A percentile compares a stretch with the other conserved stretches of the same genome.
phyloP scores from a whole-genome alignment of 2,113 vertebrate genomes.

The Ptilorrhoa leucosticta region DNA sequence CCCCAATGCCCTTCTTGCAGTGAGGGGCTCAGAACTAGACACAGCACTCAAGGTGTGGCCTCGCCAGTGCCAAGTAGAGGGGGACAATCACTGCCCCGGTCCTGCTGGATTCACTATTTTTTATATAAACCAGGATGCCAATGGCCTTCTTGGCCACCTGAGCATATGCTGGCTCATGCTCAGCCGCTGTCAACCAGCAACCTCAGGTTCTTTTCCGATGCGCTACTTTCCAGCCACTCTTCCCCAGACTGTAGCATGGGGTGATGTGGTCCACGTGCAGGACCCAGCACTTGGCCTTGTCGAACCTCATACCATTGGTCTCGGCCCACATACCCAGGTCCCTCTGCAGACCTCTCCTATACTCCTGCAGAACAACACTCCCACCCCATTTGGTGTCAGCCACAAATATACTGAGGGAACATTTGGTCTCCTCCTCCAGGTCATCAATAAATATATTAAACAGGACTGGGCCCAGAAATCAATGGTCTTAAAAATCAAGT shows the following conservation, averaged over 20 bases:
- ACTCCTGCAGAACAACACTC: background rate
- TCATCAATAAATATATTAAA: background rate
- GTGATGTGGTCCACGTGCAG: rapidly evolving
- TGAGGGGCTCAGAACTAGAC: no score
- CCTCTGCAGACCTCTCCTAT: background rate
- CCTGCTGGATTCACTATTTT: background rate
- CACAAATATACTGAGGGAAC: background rate
- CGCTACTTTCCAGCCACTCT: background rate
- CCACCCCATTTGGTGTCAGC: background rate
- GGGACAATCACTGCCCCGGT: background rate
- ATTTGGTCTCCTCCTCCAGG: background rate
- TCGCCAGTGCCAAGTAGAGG: background rate
- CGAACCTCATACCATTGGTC: background rate
- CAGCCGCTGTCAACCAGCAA: background rate
- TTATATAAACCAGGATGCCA: background rate
- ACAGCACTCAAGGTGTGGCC: rapidly evolving
- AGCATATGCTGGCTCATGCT: background rate
- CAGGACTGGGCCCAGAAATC: background rate
- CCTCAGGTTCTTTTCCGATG: rapidly evolving
- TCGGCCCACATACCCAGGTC: rapidly evolving
- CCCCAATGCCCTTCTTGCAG: background rate
- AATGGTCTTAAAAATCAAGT: background rate
- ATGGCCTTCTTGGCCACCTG: background rate
- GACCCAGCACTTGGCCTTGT: background rate
- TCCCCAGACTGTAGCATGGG: background rate